phyloP scores from a whole-genome alignment of 2,113 vertebrate species.

The Lagopus muta region DNA sequence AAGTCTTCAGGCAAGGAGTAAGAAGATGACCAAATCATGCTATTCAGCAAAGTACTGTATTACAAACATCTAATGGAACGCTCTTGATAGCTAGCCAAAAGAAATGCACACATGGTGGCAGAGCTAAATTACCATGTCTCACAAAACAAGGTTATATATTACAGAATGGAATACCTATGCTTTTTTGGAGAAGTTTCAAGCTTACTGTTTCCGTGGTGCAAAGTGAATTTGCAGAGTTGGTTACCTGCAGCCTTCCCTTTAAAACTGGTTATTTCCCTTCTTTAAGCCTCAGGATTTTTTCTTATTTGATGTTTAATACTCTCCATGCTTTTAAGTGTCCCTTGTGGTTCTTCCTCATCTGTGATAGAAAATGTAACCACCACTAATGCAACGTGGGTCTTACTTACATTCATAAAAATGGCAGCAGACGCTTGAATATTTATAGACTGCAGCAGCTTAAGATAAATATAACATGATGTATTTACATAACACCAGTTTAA shows the following conservation, averaged over 20 bases:
- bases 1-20: not conserved
- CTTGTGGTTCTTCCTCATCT: not conserved
- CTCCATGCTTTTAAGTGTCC: not conserved
- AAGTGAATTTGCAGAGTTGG: not conserved
- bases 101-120: not conserved
- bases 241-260: not conserved
- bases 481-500: not conserved
- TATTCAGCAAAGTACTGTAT: not conserved
- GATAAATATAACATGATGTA: not conserved
- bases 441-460: not conserved
- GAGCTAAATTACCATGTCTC: not conserved
- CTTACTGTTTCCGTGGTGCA: not conserved
- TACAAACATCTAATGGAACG: not conserved
- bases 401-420: not conserved
- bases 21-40: not conserved
- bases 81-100: not conserved
- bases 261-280: not conserved
- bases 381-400: not conserved
- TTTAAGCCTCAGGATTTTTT: not conserved
- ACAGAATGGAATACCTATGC: not conserved
- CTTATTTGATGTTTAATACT: not conserved
- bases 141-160: not conserved
- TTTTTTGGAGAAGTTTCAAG: not conserved
- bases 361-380: not conserved
- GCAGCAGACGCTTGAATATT: constrained; percentile 3